These are phyloP conservation scores for Uropsilus gracilis DNA, from an alignment of 2,113 vertebrate species.

Conservation along the genomic window DNA sequence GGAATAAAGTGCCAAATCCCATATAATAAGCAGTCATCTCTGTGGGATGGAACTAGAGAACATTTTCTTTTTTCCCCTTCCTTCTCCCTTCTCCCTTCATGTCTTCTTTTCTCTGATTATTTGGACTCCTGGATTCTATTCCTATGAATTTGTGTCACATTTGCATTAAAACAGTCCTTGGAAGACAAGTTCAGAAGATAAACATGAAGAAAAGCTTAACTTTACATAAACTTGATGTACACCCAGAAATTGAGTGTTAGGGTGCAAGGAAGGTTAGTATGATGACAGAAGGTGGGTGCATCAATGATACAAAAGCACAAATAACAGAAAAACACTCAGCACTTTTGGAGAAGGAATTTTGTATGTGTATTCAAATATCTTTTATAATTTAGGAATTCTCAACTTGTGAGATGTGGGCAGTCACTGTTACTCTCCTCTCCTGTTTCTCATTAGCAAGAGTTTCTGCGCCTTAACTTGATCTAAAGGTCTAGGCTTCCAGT, in stretches of 20 bases:
- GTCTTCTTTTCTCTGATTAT: neutral
- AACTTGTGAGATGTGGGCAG: neutral
- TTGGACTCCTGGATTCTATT: constrained; percentile 1
- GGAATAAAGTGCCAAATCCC: neutral
- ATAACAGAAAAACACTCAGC: accelerated
- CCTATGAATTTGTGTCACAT: neutral
- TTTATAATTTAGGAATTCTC: neutral
- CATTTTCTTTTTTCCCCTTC: neutral
- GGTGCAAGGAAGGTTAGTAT: neutral
- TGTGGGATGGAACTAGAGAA: neutral
- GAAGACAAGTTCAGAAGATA: neutral
- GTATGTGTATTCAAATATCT: neutral
- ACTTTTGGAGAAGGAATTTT: neutral
- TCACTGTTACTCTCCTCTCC: neutral
- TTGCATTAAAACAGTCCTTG: neutral
- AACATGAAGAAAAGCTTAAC: neutral
- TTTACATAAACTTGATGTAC: neutral
- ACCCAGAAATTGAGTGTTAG: neutral
- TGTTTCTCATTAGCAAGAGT: too few species aligned
- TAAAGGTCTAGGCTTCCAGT: neutral
- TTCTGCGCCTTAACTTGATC: neutral
- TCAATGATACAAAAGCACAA: neutral
- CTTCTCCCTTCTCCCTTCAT: neutral
- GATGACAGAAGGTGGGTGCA: neutral
- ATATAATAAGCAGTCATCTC: neutral